Evolutionary conservation across 1,140 invertebrate genomes (phyloP).

Genomic region (Oryzaephilus surinamensis): DNA sequence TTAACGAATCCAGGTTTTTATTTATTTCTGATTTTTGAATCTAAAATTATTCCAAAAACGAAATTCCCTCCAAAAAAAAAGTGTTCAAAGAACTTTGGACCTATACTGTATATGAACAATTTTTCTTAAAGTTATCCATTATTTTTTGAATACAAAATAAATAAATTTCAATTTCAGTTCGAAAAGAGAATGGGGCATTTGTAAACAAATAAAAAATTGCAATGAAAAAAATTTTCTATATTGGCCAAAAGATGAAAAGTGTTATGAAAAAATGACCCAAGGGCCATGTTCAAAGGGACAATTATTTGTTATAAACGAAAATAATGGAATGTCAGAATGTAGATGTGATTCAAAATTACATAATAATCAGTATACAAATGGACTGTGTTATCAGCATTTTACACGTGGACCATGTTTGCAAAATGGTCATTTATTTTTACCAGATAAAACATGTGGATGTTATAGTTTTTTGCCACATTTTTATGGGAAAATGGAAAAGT

Average conservation of each 20-base stretch:
- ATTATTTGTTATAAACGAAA: slow-evolving; percentile 42
- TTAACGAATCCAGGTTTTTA: slow-evolving; percentile 1
- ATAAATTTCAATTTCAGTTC: slow-evolving; percentile 26
- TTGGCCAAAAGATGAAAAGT: slow-evolving; percentile 61
- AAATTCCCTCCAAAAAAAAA: too few relatives aligned
- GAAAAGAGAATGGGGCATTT: slow-evolving; percentile 53
- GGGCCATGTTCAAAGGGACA: slow-evolving; percentile 67
- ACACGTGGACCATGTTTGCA: slow-evolving; percentile 64
- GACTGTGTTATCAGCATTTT: slow-evolving; percentile 65
- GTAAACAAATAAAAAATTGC: slow-evolving; percentile 50
- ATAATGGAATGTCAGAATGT: slow-evolving; percentile 48
- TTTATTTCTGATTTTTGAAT: slow-evolving; percentile 6
- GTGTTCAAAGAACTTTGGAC: too few relatives aligned
- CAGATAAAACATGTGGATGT: slow-evolving; percentile 61
- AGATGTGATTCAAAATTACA: slow-evolving; percentile 39
- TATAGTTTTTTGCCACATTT: slow-evolving; percentile 57
- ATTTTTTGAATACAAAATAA: background rate
- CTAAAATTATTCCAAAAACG: too few relatives aligned
- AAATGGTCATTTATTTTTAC: slow-evolving; percentile 61
- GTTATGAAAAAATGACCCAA: slow-evolving; percentile 53
- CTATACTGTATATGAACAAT: too few relatives aligned
- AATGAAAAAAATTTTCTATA: slow-evolving; percentile 48
- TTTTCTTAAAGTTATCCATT: background rate
- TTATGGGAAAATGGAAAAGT: slow-evolving; percentile 51
- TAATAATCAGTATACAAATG: slow-evolving; percentile 42